Base-by-base conservation (phyloP, 2,797 vertebrate genomes). In the Odontamblyopus lacepedii region DNA sequence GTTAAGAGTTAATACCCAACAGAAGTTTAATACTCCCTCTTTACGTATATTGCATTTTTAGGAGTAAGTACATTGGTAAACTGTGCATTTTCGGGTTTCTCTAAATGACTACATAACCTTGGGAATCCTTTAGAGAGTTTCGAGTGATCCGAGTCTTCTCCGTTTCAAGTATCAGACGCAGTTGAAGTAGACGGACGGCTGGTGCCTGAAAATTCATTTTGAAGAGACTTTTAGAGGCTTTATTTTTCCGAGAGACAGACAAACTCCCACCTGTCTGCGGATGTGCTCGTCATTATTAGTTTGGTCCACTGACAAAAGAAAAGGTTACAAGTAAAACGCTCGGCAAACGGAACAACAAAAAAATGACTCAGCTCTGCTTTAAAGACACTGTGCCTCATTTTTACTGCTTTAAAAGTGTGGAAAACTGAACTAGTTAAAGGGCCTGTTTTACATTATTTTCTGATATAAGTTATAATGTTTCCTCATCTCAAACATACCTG, bases 231-330 rank as follows among this genome's bases (percentile, higher is more conserved):
- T 59, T 26, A 27, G 26, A 60, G 57, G 30, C 15, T 76, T 57
- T 74, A 50, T 29, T 59, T 7, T 75, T 35, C 16, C 6, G 60
- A n/a, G 30, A 35, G 13, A 62, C 1, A 53, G 67, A 51, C 62
- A 32, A 77, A 80, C 55, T 68, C 32, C 68, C 67, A 82, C 83
- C 72, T 84, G 81, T 83, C 63, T 87, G 68, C 26, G 0, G 64
- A 30, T 50, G 44, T 70, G 76, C 72, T 64, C 72, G 44, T 67
- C 66, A 26, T 23, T 73, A 71, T 65, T 74, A 7, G 50, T 60
- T 67, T 26, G 62, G 53, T 12, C 48, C 44, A 29, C 26, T 9
- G 63, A 50, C 63, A 50, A 50, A 50, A 66, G 41, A 18, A 62
- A 65, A 65, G 23, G 63, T 65, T 65, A 50, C 23, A 35, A 62